A percentile compares a stretch with the other conserved stretches of the same genome.
phyloP scores from a whole-genome alignment of 2,113 vertebrate species.

The Nothobranchius furzeri region DNA sequence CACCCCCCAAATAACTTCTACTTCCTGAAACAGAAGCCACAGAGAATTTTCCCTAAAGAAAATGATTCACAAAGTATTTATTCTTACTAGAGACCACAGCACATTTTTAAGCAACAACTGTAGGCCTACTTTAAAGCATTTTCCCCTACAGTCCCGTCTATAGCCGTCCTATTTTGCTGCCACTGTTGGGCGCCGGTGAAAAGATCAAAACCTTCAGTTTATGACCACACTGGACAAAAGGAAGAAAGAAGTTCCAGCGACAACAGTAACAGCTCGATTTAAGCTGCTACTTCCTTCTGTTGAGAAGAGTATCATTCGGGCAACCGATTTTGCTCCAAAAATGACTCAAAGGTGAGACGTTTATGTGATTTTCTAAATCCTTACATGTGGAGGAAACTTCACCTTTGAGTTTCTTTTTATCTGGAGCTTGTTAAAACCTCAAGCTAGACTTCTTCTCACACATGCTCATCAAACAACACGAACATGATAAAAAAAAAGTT shows the following conservation, averaged over 20 bases:
- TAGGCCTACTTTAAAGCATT: too few relatives aligned
- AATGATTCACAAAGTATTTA: too few relatives aligned
- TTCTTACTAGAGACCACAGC: too few relatives aligned
- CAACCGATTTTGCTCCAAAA: neutral
- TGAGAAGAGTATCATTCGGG: neutral
- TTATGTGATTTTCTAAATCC: neutral
- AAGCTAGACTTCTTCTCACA: conserved; percentile 7
- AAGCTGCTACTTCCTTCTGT: neutral
- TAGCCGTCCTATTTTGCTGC: neutral
- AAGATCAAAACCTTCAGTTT: neutral
- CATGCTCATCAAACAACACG: neutral
- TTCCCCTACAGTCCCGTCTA: too few relatives aligned
- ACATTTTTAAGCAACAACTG: too few relatives aligned
- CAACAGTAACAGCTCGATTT: neutral
- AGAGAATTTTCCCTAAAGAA: too few relatives aligned
- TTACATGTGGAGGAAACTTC: neutral
- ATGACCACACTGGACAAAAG: neutral
- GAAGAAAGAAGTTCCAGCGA: neutral
- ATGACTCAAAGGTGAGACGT: conserved; percentile 1
- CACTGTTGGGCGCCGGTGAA: neutral
- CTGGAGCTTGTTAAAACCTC: conserved; percentile 30
- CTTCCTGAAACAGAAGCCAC: too few relatives aligned
- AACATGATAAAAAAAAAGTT: conserved; percentile 25
- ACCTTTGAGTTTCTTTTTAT: conserved; percentile 11
- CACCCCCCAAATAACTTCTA: too few relatives aligned